Evolutionary conservation across 2,888 invertebrate species (phyloP).

Genomic region (Aphidius colemani): DNA sequence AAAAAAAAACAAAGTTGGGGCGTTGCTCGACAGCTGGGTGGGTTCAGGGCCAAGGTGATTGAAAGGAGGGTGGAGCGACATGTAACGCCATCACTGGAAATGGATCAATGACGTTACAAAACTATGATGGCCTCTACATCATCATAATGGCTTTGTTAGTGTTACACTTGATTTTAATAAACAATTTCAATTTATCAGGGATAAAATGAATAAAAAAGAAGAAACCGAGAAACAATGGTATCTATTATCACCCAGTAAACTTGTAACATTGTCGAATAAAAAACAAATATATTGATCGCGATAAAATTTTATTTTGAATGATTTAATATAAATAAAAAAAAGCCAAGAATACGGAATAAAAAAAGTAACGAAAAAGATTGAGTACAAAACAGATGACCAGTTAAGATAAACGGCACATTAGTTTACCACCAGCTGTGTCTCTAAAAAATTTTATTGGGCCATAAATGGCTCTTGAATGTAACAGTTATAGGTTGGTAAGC

Average conservation of each 20-base stretch:
- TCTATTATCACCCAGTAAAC: not conserved
- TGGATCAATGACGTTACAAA: slow-evolving; percentile 58
- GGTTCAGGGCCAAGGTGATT: slow-evolving; percentile 63
- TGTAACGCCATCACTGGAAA: slow-evolving; percentile 59
- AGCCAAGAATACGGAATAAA: too few relatives aligned
- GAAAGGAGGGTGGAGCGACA: slow-evolving; percentile 67
- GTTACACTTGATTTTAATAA: not conserved
- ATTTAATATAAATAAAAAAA: too few relatives aligned
- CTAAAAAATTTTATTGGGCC: slow-evolving; percentile 46
- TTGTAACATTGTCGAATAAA: not conserved
- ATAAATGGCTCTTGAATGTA: slow-evolving; percentile 55
- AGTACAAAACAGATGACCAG: slow-evolving; percentile 21
- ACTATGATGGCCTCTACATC: slow-evolving; percentile 67
- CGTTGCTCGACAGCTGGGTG: slow-evolving; percentile 61
- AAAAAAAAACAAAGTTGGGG: slow-evolving; percentile 57
- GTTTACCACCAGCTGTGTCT: slow-evolving; percentile 43
- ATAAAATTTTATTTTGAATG: too few relatives aligned
- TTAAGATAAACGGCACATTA: slow-evolving; percentile 42
- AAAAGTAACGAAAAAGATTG: too few relatives aligned
- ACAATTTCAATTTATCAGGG: not conserved
- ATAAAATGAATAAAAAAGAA: not conserved
- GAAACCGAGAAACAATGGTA: not conserved
- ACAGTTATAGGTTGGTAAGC: slow-evolving; percentile 55
- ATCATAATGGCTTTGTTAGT: slow-evolving; percentile 63
- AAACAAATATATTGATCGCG: not conserved